These are phyloP conservation scores for Ochropacha duplaris DNA, from an alignment of 2,888 invertebrate species.

Conservation along the genomic window DNA sequence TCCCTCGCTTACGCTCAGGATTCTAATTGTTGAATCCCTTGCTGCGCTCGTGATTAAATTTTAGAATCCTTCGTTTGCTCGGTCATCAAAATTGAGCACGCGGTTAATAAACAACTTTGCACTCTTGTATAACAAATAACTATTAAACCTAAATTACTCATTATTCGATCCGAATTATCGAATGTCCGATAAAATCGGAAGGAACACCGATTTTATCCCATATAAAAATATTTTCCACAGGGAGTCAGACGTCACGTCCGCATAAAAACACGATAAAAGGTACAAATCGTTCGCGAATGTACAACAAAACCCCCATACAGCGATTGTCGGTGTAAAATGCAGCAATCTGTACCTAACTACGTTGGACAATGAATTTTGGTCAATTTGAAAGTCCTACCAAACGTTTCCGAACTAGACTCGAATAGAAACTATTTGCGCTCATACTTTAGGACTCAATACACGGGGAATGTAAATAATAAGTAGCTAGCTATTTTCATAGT, in stretches of 20 bases:
- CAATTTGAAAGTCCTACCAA: constrained; percentile 44
- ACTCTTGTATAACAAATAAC: no score
- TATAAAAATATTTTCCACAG: not conserved
- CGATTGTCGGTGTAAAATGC: constrained; percentile 33
- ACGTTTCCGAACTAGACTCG: constrained; percentile 7
- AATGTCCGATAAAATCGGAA: not conserved
- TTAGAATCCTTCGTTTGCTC: no score
- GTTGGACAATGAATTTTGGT: constrained; percentile 50
- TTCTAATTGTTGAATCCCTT: no score
- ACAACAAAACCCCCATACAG: not conserved
- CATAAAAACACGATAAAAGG: not conserved
- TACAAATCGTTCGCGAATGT: not conserved
- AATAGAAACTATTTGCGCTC: not conserved
- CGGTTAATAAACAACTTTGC: no score
- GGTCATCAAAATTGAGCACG: no score
- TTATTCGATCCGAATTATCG: no score
- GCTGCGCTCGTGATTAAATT: no score
- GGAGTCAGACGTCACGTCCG: not conserved
- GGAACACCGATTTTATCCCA: no score
- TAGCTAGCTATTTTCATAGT: no score
- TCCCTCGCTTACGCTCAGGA: no score
- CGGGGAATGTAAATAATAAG: no score
- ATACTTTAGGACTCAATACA: not conserved
- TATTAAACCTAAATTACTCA: no score
- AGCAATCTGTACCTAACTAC: constrained; percentile 32